Evolutionary conservation across 2,888 invertebrate species (phyloP).

Genomic region (Parapristionchus giblindavisi): DNA sequence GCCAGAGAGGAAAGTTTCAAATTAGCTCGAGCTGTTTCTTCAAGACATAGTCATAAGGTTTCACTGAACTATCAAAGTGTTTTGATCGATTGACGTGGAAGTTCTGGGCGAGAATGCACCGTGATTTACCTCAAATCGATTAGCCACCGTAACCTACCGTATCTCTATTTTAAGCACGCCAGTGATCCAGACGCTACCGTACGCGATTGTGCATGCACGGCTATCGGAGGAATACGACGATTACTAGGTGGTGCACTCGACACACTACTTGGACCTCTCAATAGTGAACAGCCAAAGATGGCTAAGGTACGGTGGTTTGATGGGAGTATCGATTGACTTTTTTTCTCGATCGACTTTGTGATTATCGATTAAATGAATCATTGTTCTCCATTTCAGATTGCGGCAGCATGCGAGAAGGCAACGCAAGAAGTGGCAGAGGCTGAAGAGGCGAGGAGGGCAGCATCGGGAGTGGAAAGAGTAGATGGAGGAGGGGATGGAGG

Average conservation of each 20-base stretch:
- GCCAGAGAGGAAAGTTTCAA: too few species aligned
- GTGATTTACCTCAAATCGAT: too few species aligned
- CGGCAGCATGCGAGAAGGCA: slow-evolving; percentile 35
- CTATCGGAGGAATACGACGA: slow-evolving; percentile 46
- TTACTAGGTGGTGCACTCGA: slow-evolving; percentile 43
- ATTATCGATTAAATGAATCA: background rate
- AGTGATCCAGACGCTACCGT: slow-evolving; percentile 48
- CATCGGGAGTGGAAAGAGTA: background rate
- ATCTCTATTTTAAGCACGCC: slow-evolving; percentile 42
- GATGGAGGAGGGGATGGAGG: slow-evolving; percentile 17
- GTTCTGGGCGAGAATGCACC: too few species aligned
- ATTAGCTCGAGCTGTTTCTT: too few species aligned
- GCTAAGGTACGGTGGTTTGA: slow-evolving; percentile 47
- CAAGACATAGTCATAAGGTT: too few species aligned
- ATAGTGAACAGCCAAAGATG: slow-evolving; percentile 47
- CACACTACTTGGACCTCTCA: slow-evolving; percentile 40
- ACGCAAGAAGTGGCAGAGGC: slow-evolving; percentile 22
- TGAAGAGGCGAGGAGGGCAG: slow-evolving; percentile 13
- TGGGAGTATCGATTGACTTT: background rate
- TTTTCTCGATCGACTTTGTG: background rate
- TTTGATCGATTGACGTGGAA: too few species aligned
- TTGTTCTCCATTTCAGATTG: slow-evolving; percentile 24
- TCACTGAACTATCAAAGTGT: too few species aligned
- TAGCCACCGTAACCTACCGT: too few species aligned
- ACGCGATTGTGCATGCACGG: slow-evolving; percentile 48